These are phyloP conservation scores for Drosophila longiperda DNA, from an alignment of 2,888 invertebrate genomes.

Conservation along the genomic window DNA sequence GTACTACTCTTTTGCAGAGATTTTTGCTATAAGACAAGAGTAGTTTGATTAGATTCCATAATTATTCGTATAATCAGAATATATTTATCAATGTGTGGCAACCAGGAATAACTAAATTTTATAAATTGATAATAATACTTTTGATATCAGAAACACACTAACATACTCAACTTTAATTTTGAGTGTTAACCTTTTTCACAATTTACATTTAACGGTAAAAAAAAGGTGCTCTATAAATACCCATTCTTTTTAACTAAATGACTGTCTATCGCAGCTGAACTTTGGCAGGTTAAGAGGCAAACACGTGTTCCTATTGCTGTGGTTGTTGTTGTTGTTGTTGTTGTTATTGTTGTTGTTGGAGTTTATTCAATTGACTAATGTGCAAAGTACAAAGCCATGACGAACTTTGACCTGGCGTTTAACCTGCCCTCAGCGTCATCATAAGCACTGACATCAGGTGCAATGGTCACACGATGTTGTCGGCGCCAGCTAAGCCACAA, in stretches of 20 bases:
- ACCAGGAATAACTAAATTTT: neutral
- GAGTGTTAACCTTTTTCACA: neutral
- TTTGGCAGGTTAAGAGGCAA: neutral
- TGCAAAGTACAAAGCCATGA: conserved; percentile 8
- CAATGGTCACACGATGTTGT: conserved; percentile 41
- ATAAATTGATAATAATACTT: too few species aligned
- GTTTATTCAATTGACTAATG: conserved; percentile 21
- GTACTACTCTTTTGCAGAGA: too few species aligned
- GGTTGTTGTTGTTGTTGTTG: neutral
- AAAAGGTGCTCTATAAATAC: neutral
- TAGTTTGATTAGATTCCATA: neutral
- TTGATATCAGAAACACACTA: neutral
- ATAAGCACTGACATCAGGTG: conserved; percentile 47
- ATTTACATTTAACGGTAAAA: neutral
- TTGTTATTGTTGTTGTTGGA: neutral
- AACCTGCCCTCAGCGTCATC: conserved; percentile 27
- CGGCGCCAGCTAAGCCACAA: conserved; percentile 38
- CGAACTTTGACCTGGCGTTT: conserved; percentile 63
- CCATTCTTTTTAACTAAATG: neutral
- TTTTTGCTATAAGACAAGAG: too few species aligned
- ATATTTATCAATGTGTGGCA: neutral
- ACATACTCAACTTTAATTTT: too few species aligned
- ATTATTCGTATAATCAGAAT: neutral
- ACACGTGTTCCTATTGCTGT: neutral
- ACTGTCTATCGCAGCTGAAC: neutral